Conservation (phyloP, 2,113 vertebrate genomes). For the Regulus satrapa region DNA sequence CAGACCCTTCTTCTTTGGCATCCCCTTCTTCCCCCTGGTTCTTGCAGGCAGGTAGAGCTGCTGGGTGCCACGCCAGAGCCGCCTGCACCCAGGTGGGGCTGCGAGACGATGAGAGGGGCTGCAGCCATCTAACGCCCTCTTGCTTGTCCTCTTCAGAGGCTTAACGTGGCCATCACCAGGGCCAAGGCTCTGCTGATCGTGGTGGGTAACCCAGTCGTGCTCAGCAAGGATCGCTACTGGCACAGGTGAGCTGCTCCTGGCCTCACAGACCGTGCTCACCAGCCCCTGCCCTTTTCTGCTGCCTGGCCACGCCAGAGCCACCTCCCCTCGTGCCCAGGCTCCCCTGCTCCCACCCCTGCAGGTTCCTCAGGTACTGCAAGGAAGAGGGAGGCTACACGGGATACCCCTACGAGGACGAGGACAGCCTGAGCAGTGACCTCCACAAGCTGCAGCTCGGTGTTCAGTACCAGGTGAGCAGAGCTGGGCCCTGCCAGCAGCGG, state of each 20-base stretch:
- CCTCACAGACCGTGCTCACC: rapidly evolving
- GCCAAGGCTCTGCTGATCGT: constrained; percentile 90
- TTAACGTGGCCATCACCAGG: constrained; percentile 93
- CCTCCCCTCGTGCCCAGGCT: not conserved
- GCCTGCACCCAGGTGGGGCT: not conserved
- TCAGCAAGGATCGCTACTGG: constrained; percentile 81
- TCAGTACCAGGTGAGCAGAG: constrained; percentile 50
- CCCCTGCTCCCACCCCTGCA: not conserved
- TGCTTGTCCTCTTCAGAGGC: constrained; percentile 73
- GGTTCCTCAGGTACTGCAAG: constrained; percentile 85
- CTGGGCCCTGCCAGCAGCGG: not conserved
- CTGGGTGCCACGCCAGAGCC: not conserved
- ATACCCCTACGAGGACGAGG: constrained; percentile 39
- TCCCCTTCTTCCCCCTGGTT: not conserved
- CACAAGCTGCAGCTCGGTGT: not conserved
- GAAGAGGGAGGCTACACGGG: constrained; percentile 71
- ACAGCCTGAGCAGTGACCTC: rapidly evolving
- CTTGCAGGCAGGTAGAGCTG: not conserved
- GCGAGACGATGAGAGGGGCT: rapidly evolving
- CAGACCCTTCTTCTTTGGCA: not conserved
- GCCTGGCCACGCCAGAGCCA: not conserved
- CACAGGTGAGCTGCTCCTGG: constrained; percentile 64
- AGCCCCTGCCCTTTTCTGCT: not conserved
- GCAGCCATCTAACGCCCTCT: not conserved
- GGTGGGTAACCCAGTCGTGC: constrained; percentile 86